Evolutionary conservation across 35 echinoderm and acorn worm genomes (phyloP).

Genomic region (Anneissia japonica): DNA sequence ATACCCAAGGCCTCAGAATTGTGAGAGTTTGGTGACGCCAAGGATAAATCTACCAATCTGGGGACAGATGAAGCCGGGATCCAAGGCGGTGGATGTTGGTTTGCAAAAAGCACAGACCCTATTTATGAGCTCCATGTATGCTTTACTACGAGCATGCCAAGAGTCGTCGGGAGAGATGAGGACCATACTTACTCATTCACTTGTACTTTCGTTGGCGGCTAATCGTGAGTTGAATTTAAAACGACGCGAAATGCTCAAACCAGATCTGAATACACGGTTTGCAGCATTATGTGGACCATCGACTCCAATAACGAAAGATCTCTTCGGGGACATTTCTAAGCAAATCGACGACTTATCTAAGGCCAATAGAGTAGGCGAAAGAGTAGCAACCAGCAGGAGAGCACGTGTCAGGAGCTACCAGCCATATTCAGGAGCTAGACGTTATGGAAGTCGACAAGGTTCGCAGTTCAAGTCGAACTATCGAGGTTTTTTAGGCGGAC

Average conservation of each 20-base stretch:
- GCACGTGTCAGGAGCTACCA: background rate
- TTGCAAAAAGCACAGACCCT: background rate
- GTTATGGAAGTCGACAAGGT: background rate
- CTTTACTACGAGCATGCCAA: background rate
- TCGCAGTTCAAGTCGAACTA: background rate
- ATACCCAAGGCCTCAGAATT: background rate
- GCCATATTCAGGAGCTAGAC: background rate
- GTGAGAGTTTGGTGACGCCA: background rate
- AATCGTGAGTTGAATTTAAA: no score
- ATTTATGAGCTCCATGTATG: background rate
- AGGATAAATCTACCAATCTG: background rate
- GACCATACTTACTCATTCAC: no score
- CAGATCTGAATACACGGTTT: background rate
- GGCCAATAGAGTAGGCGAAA: background rate
- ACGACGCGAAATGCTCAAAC: no score
- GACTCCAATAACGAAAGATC: background rate
- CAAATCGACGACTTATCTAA: background rate
- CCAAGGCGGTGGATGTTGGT: background rate
- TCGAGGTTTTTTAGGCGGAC: background rate
- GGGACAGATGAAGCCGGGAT: background rate
- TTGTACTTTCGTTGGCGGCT: no score
- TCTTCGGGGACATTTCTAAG: background rate
- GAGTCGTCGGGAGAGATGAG: background rate
- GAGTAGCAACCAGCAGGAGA: background rate
- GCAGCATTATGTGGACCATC: background rate